Conservation (phyloP, 2,113 vertebrate genomes). For the Tympanuchus pallidicinctus region DNA sequence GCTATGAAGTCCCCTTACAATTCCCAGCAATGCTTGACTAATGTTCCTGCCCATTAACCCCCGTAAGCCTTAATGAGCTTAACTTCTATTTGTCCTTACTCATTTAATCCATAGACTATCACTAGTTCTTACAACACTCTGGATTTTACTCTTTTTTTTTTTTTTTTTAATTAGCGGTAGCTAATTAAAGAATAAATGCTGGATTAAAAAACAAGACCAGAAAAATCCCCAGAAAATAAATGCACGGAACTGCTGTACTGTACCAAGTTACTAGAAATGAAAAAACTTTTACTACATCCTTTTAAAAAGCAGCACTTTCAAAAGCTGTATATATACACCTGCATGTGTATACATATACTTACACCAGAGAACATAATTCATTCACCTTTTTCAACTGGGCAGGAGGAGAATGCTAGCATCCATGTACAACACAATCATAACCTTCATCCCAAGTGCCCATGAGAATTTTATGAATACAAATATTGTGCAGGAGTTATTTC, state of each 20-base stretch:
- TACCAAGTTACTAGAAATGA: neutral
- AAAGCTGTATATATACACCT: neutral
- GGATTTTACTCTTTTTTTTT: neutral
- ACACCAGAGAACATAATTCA: neutral
- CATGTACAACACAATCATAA: neutral
- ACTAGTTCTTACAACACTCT: constrained; percentile 18
- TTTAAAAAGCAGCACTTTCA: neutral
- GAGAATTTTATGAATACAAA: neutral
- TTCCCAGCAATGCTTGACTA: neutral
- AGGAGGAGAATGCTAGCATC: neutral
- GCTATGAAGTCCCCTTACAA: neutral
- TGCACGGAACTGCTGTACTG: neutral
- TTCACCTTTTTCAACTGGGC: neutral
- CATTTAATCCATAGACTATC: constrained; percentile 27
- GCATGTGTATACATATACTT: neutral
- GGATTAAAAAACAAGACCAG: neutral
- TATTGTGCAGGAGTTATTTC: neutral
- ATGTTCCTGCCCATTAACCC: constrained; percentile 26
- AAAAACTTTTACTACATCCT: neutral
- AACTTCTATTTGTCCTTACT: constrained; percentile 52
- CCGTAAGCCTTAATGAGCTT: constrained; percentile 37
- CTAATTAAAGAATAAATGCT: constrained; percentile 37
- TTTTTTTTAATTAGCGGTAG: constrained; percentile 41
- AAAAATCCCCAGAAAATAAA: neutral
- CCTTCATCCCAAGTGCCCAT: neutral